Percentiles rank a stretch among this genome's conserved stretches.
Conservation (phyloP, 2,113 vertebrate genomes). For the Oncorhynchus gorbuscha region DNA sequence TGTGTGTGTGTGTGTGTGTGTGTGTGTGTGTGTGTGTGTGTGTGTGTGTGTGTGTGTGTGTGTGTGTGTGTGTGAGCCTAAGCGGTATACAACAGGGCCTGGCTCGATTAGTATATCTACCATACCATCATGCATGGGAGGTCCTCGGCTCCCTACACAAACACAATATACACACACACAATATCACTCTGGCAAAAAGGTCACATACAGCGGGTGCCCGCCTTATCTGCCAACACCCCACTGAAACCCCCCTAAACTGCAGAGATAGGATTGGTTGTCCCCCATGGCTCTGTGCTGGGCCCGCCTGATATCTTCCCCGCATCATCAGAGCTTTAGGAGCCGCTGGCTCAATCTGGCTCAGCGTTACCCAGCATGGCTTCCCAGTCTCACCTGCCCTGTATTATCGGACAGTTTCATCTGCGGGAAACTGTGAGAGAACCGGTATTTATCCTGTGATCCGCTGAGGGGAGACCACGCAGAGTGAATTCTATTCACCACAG, state of each 20-base stretch:
- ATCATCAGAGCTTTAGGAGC: not conserved
- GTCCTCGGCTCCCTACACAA: conserved; percentile 6
- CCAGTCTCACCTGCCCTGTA: not conserved
- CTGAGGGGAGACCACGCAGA: no score
- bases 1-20: not conserved
- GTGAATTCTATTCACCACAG: no score
- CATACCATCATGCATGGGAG: not conserved
- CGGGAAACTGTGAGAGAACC: no score
- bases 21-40: not conserved
- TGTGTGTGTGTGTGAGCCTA: not conserved
- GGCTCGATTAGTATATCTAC: not conserved
- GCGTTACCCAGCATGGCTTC: not conserved
- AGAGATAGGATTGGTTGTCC: not conserved
- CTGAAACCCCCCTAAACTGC: not conserved
- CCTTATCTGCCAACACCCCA: not conserved
- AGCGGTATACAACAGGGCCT: not conserved
- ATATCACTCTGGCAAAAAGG: not conserved
- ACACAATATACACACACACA: conserved; percentile 1
- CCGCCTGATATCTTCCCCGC: not conserved
- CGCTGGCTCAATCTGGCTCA: not conserved
- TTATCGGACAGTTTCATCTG: no score
- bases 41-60: not conserved
- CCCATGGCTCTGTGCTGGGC: not conserved
- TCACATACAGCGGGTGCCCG: not conserved
- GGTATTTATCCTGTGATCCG: no score